Base-by-base conservation (phyloP, 2,113 vertebrate species). In the Leptocoma aspasia region DNA sequence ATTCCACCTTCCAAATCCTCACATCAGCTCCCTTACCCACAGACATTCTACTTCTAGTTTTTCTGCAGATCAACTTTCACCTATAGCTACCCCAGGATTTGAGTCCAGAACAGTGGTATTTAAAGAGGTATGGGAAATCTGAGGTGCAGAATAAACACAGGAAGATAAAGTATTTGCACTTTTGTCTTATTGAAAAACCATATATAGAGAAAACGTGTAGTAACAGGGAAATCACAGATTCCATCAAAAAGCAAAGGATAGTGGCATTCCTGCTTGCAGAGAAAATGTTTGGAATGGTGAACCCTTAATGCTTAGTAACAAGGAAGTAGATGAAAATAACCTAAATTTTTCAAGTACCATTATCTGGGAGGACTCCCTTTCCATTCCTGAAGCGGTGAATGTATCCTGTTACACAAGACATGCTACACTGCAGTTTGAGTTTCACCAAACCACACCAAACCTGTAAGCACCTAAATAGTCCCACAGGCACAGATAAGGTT, bases 161-260 rank as follows among this genome's bases (percentile, higher is more conserved):
- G 9, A 81, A 69, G n/a, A 68, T 71, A 18, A 20, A 84, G 28
- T 6, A 64, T 76, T 37, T 4, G 13, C 28, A 68, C 5, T 70
- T 33, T 30, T 0, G 0, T 47, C 77, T 79, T 64, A 75, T 8
- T 75, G 59, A 15, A 57, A 71, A 90, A 26, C 2, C 3, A 53
- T 13, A 11, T 1, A 6, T 1, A 53, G 5, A 37, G 24, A 45
- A 86, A 76, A 68, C 0, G 0, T 13, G 6, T 6, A 47, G 2
- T 37, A 82, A 66, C 15, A 60, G 6, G 8, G 23, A 87, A 73
- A 83, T n/a, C 26, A 18, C 9, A 50, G 31, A 60, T 31, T 56
- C 42, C 27, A 82, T 37, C 2, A 35, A 64, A 73, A 91, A n/a
- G 14, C 47, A 60, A 65, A 65, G 49, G 21, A 31, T 4, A 71